A percentile compares a stretch with the other conserved stretches of the same genome.
Evolutionary conservation across 2,888 invertebrate species (phyloP).

Genomic region (Mythimna ferrago): DNA sequence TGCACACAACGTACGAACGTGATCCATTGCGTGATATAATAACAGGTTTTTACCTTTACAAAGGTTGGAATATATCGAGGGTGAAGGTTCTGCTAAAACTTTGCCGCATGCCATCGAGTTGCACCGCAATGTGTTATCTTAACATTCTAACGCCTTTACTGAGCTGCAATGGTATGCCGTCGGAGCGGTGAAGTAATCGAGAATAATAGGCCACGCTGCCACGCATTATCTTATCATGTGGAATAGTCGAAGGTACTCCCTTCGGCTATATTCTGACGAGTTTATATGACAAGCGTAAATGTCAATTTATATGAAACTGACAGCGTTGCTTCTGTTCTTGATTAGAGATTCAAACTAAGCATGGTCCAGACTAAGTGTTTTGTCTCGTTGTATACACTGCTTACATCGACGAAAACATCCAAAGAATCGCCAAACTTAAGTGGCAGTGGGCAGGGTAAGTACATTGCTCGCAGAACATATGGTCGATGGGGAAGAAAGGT

Average conservation of each 20-base stretch:
- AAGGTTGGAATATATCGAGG: constrained; percentile 9
- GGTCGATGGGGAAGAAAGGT: too few species aligned
- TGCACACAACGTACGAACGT: constrained; percentile 34
- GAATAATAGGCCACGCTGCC: constrained; percentile 43
- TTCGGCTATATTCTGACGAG: background rate
- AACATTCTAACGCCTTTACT: constrained; percentile 18
- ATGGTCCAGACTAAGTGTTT: constrained; percentile 2
- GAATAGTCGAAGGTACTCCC: constrained; percentile 15
- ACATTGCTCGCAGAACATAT: too few species aligned
- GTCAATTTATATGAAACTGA: background rate
- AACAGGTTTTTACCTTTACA: constrained; percentile 46
- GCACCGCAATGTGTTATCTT: constrained; percentile 45
- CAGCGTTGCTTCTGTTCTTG: background rate
- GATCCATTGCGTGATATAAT: constrained; percentile 51
- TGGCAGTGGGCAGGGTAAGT: too few species aligned
- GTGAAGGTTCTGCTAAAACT: constrained; percentile 21
- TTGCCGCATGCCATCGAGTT: constrained; percentile 22
- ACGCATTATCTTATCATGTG: constrained; percentile 32
- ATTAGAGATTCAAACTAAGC: background rate
- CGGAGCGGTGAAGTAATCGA: constrained; percentile 44
- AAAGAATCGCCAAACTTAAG: too few species aligned
- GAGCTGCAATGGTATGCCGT: constrained; percentile 40
- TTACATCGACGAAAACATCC: too few species aligned
- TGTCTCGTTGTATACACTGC: too few species aligned
- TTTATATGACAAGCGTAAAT: background rate